Percentiles rank a stretch among this genome's conserved stretches.
phyloP scores from a whole-genome alignment of 2,113 vertebrate species.

The Lepidothrix coronata region DNA sequence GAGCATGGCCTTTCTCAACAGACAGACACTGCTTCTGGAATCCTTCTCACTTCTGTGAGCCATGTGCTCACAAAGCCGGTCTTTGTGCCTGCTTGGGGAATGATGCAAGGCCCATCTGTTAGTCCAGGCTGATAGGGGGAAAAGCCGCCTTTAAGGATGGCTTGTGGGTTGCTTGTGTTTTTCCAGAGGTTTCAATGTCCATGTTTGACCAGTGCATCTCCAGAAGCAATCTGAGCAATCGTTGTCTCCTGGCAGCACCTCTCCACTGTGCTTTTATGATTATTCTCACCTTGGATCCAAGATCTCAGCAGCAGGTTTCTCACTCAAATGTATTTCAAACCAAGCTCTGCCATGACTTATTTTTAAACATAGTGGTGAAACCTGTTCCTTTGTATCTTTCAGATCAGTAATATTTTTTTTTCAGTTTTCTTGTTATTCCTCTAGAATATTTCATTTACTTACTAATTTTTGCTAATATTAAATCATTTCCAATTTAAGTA shows the following conservation, averaged over 20 bases:
- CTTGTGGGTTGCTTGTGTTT: neutral
- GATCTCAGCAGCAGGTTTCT: neutral
- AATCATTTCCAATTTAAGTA: neutral
- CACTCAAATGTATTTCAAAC: neutral
- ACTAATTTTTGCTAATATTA: neutral
- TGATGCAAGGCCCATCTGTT: slow-evolving; percentile 29
- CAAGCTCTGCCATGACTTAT: neutral
- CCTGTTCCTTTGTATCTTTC: neutral
- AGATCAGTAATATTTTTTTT: neutral
- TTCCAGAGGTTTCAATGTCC: neutral
- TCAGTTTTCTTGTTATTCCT: neutral
- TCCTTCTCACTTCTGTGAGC: neutral
- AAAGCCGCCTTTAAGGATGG: neutral
- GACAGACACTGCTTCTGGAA: slow-evolving; percentile 17
- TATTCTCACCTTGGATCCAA: neutral
- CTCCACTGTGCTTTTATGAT: neutral
- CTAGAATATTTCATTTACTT: neutral
- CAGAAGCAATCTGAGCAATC: neutral
- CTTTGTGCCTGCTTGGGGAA: slow-evolving; percentile 16
- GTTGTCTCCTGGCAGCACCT: neutral
- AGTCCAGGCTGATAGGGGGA: neutral
- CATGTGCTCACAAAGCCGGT: neutral
- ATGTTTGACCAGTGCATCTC: neutral
- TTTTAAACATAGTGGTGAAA: neutral
- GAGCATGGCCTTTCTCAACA: neutral